These are phyloP conservation scores for Octonoba sinensis DNA, from an alignment of 2,888 invertebrate genomes.

Conservation along the genomic window DNA sequence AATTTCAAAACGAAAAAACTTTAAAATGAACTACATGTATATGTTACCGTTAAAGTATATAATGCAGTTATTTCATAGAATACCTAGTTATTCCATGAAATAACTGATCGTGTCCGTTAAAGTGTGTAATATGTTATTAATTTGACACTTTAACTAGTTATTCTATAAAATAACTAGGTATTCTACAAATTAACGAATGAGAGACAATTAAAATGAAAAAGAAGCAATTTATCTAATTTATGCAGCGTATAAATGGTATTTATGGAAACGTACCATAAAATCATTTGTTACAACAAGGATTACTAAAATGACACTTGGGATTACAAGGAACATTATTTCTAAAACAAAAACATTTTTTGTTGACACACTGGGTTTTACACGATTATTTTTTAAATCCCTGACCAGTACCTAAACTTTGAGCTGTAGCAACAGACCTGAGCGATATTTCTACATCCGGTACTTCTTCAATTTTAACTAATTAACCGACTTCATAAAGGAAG, in stretches of 20 bases:
- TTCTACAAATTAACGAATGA: too few relatives aligned
- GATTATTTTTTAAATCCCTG: conserved; percentile 48
- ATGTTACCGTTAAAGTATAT: conserved; percentile 55
- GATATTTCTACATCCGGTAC: conserved; percentile 52
- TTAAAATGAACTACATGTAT: too few relatives aligned
- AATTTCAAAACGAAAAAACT: too few relatives aligned
- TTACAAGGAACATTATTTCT: too few relatives aligned
- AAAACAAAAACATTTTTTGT: conserved; percentile 49
- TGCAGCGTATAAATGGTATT: conserved; percentile 51
- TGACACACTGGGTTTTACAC: conserved; percentile 52
- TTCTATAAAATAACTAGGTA: too few relatives aligned
- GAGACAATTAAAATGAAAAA: conserved; percentile 7
- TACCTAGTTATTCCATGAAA: conserved; percentile 52
- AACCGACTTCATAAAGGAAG: too few relatives aligned
- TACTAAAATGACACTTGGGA: conserved; percentile 32
- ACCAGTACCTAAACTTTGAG: conserved; percentile 51
- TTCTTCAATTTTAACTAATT: conserved; percentile 52
- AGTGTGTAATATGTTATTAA: conserved; percentile 54
- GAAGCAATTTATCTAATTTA: conserved; percentile 49
- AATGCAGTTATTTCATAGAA: conserved; percentile 56
- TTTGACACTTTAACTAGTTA: conserved; percentile 51
- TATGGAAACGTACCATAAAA: conserved; percentile 43
- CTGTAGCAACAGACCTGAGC: conserved; percentile 46
- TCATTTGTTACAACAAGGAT: conserved; percentile 41
- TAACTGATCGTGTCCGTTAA: conserved; percentile 59